These are phyloP conservation scores for Tachyglossus aculeatus DNA, from an alignment of 2,797 vertebrate species.

Conservation along the genomic window DNA sequence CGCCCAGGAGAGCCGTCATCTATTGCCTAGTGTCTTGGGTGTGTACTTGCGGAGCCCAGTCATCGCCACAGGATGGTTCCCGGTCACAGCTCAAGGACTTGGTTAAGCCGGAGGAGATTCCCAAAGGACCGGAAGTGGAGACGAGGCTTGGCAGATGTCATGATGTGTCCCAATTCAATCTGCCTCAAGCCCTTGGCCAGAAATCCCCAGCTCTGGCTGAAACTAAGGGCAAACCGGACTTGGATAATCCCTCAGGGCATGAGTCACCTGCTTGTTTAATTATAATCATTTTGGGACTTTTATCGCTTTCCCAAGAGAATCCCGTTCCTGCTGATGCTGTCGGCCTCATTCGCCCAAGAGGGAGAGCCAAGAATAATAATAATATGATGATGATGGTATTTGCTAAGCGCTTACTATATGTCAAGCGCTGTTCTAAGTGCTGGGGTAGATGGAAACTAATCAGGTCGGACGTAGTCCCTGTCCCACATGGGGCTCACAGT, in stretches of 20 bases:
- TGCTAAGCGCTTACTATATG: neutral
- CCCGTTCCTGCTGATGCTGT: neutral
- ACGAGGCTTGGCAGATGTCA: neutral
- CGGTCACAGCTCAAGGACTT: too few relatives aligned
- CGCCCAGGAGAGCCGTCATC: too few relatives aligned
- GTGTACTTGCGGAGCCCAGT: too few relatives aligned
- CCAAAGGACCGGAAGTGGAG: neutral
- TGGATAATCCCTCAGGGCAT: neutral
- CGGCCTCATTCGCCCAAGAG: neutral
- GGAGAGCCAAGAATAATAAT: too few relatives aligned
- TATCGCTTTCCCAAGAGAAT: neutral
- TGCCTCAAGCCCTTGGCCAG: neutral
- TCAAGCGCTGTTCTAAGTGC: neutral
- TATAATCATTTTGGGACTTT: neutral
- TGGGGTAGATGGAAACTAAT: too few relatives aligned
- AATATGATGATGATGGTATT: too few relatives aligned
- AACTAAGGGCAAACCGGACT: neutral
- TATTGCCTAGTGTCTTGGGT: too few relatives aligned
- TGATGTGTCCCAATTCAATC: neutral
- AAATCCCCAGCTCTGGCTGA: neutral
- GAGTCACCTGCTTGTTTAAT: neutral
- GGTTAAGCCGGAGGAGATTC: neutral
- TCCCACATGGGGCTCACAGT: too few relatives aligned
- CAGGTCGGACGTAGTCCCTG: too few relatives aligned
- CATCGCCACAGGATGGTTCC: too few relatives aligned